A percentile compares a stretch with the other conserved stretches of the same genome.
Evolutionary conservation across 2,113 vertebrate genomes (phyloP).

Genomic region (Sorex fumeus): DNA sequence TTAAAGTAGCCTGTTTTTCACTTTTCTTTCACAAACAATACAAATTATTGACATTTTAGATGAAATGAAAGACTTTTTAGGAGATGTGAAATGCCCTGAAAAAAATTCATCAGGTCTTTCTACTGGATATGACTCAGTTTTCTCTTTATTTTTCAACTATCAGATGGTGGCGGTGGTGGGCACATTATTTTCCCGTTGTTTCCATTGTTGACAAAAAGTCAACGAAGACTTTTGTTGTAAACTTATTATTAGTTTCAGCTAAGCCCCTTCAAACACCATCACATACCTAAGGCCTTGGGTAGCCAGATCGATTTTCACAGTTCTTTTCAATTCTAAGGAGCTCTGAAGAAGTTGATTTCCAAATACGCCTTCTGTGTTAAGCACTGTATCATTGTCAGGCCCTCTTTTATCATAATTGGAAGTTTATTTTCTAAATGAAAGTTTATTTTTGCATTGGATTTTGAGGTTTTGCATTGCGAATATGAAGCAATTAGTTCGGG

Average conservation of each 20-base stretch:
- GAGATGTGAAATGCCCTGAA: not conserved
- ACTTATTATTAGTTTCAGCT: constrained; percentile 40
- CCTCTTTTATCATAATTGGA: constrained; percentile 79
- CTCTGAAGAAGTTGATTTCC: constrained; percentile 81
- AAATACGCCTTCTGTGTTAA: constrained; percentile 84
- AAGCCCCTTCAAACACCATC: not conserved
- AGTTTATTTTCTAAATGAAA: constrained; percentile 84
- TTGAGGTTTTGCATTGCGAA: constrained; percentile 83
- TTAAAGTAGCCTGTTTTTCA: not conserved
- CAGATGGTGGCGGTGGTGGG: not conserved
- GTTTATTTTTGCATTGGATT: constrained; percentile 84
- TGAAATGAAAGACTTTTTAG: not conserved
- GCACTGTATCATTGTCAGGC: constrained; percentile 75
- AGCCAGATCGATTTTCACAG: constrained; percentile 71
- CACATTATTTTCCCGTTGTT: too few species aligned
- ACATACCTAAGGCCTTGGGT: constrained; percentile 56
- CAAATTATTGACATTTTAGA: not conserved
- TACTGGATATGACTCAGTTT: not conserved
- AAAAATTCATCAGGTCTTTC: not conserved
- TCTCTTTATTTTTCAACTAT: not conserved
- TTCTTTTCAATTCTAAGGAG: constrained; percentile 81
- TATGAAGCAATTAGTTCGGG: constrained; percentile 84
- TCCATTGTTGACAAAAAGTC: too few species aligned
- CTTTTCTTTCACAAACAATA: not conserved
- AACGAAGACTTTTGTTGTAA: too few species aligned